Evolutionary conservation across 1,140 invertebrate genomes (phyloP).

Genomic region (Bemisia tabaci): DNA sequence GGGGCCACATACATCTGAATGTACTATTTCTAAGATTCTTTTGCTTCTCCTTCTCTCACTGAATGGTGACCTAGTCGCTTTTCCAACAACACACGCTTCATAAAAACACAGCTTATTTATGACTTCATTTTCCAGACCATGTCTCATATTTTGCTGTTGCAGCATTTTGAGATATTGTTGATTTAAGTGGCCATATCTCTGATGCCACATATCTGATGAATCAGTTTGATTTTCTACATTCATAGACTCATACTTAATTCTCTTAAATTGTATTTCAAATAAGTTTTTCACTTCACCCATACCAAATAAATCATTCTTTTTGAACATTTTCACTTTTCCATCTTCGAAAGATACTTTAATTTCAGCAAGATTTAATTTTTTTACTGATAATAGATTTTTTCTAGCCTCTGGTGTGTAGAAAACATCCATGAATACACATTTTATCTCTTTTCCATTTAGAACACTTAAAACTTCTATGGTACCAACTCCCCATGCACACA

Average conservation of each 20-base stretch:
- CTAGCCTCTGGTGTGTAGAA: neutral
- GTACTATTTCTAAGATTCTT: conserved; percentile 23
- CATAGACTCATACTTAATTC: neutral
- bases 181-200: neutral
- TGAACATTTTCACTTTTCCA: neutral
- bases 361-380: neutral
- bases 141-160: conserved; percentile 1
- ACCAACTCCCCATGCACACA: neutral
- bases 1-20: conserved; percentile 29
- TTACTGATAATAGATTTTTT: neutral
- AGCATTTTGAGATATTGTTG: conserved; percentile 3
- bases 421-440: neutral
- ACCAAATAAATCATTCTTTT: neutral
- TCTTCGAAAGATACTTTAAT: neutral
- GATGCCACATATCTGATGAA: neutral
- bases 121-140: neutral
- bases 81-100: conserved; percentile 23
- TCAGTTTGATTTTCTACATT: conserved; percentile 2
- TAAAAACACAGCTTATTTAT: conserved; percentile 13
- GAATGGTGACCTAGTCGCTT: conserved; percentile 21
- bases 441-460: neutral
- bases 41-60: conserved; percentile 13
- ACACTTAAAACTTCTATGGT: neutral
- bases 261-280: neutral
- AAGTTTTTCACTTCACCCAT: neutral